Base-by-base conservation (phyloP, 2,888 invertebrate genomes). In the Papilio elwesi region DNA sequence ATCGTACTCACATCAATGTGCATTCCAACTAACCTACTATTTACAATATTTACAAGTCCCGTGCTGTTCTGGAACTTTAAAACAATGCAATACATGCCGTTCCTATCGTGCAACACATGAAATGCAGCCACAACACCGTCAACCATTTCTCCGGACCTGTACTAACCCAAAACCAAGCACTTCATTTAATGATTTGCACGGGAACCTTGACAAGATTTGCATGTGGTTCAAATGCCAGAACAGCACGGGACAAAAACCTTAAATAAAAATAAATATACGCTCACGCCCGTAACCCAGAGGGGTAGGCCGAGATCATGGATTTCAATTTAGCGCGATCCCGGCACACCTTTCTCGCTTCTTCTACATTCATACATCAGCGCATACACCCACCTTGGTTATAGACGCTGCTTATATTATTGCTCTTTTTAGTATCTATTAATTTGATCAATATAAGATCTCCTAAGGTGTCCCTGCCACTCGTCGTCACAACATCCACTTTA, bases 1-100 rank as follows among this genome's bases (percentile, higher is more conserved):
- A 13, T 68, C 5, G 15, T 71, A 53, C 12, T n/a, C 52, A 15
- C 15, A 11, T 63, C 16, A 4, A 26, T 36, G 1, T 2, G 0
- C 16, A 6, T 16, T 16, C 49, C 12, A 16, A 11, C 16, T 71
- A 67, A 62, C 12, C 53, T 49, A 57, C 11, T 71, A 67, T 62
- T 51, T 67, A 67, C 62, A 71, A 16, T 72, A 68, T 72, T 38
- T 72, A 72, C 63, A 72, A 12, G 10, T 63, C 68, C 68, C 49
- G 63, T 72, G 48, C 49, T 63, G 68, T 68, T 68, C 49, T 68
- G 63, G 53, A 72, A 53, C 13, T 68, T 72, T 26, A 63, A 67
- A 71, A 48, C 49, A 63, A 63, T 72, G 68, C 72, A 72, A 63
- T 47, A 68, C 68, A 63, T 67, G 66, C 67, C 55, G 15, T 68